phyloP scores from a whole-genome alignment of 1,140 invertebrate genomes.

The Bombyx mandarina region DNA sequence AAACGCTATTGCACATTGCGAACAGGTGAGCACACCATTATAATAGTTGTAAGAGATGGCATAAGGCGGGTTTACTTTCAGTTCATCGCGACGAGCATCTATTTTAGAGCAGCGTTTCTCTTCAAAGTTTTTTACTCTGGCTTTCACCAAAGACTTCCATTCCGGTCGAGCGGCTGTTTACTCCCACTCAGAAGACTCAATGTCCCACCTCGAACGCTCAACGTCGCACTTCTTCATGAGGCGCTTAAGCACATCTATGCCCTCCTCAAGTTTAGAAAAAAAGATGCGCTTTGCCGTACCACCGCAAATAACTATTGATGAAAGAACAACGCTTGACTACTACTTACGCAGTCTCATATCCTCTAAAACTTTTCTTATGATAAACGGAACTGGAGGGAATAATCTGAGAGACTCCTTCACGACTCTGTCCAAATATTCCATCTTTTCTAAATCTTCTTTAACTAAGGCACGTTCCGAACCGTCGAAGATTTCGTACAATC shows the following conservation, averaged over 20 bases:
- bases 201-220: not conserved
- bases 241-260: too few species aligned
- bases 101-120: too few species aligned
- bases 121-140: not conserved
- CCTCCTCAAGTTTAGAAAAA: not conserved
- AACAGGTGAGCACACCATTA: too few species aligned
- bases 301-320: not conserved
- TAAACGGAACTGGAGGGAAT: too few species aligned
- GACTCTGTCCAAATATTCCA: slow-evolving; percentile 80
- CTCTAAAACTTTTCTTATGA: slow-evolving; percentile 39
- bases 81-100: too few species aligned
- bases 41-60: too few species aligned
- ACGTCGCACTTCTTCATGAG: too few species aligned
- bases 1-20: too few species aligned
- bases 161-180: too few species aligned
- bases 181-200: too few species aligned
- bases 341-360: slow-evolving; percentile 53
- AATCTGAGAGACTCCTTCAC: slow-evolving; percentile 73
- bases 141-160: not conserved
- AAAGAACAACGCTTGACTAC: not conserved
- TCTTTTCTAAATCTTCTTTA: slow-evolving; percentile 22
- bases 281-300: not conserved
- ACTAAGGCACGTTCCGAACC: slow-evolving; percentile 32
- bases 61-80: too few species aligned
- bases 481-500: slow-evolving; percentile 36